These are phyloP conservation scores for Chamaetylas fuelleborni DNA, from an alignment of 2,113 vertebrate species.

Conservation along the genomic window DNA sequence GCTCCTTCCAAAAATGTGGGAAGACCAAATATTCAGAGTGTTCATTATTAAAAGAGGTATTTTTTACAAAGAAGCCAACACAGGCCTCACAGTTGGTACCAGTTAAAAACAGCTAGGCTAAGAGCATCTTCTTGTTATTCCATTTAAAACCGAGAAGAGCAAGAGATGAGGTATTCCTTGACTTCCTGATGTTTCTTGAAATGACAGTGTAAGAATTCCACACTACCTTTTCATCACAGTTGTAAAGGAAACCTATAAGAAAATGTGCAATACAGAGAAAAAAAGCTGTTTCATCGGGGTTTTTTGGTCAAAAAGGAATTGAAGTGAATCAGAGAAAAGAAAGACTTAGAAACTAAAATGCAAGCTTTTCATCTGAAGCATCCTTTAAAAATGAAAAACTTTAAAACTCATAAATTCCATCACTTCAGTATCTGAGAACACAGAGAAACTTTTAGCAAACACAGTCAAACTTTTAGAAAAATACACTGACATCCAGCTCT, in stretches of 20 bases:
- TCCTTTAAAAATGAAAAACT: background rate
- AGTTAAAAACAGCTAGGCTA: background rate
- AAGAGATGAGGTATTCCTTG: background rate
- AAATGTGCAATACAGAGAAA: background rate
- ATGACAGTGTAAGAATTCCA: background rate
- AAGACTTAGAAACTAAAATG: background rate
- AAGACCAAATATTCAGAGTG: background rate
- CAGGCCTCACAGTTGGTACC: background rate
- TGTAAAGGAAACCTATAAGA: conserved; percentile 62
- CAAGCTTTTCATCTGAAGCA: background rate
- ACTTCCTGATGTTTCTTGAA: background rate
- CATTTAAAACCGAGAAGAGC: background rate
- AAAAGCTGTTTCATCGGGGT: background rate
- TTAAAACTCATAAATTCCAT: background rate
- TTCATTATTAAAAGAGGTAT: background rate
- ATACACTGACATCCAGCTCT: background rate
- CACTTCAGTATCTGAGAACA: background rate
- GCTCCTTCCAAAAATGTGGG: background rate
- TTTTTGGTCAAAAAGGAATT: background rate
- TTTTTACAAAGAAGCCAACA: background rate
- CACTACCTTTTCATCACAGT: conserved; percentile 66
- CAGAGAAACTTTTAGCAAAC: background rate
- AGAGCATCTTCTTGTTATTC: background rate
- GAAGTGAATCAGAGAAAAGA: background rate
- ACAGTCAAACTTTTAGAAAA: background rate